Base-by-base conservation (phyloP, 2,888 invertebrate species). In the Keiferia lycopersicella region DNA sequence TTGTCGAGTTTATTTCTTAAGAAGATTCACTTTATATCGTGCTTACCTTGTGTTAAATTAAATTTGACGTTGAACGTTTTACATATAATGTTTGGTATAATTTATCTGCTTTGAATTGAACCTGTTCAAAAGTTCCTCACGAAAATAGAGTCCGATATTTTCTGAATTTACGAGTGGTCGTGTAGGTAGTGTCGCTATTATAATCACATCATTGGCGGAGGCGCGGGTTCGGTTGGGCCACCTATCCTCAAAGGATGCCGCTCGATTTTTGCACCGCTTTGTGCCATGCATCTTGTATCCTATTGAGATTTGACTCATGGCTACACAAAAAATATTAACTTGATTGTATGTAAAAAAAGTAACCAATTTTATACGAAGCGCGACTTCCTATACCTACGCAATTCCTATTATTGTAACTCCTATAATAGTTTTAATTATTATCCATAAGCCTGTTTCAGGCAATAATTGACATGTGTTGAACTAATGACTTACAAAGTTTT, bases 181-280 rank as follows among this genome's bases (percentile, higher is more conserved):
- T 26, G 75, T 74, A 77, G 73, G 82, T 83, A 85, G 82, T 89
- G 86, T 85, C 84, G 87, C 88, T 88, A 91, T 91, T 90, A 91
- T 90, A 90, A 88, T 87, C 88, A 87, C 88, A 89, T 91, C 88
- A 89, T 74, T 81, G 77, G 77, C 70, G 71, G 73, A 73, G 73
- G 74, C 72, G 75, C 73, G 77, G 77, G 73, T 73, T 76, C 34
- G 62, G 62, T 62, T 20, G 79, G 86, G 88, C 91, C 90, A 91
- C 91, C 91, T 90, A 87, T 81, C 81, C 81, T 88, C 89, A 91
- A 91, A 91, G 86, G 85, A 75, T 89, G 91, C 82, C 88, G 90
- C 81, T 82, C 76, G 79, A 91, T 87, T 89, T 91, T 90, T 88
- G 90, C 91, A 86, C 81, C 77, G 82, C 82, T 79, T 85, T 86